These are phyloP conservation scores for Isurus oxyrinchus DNA, from an alignment of 2,113 vertebrate genomes.

Conservation along the genomic window DNA sequence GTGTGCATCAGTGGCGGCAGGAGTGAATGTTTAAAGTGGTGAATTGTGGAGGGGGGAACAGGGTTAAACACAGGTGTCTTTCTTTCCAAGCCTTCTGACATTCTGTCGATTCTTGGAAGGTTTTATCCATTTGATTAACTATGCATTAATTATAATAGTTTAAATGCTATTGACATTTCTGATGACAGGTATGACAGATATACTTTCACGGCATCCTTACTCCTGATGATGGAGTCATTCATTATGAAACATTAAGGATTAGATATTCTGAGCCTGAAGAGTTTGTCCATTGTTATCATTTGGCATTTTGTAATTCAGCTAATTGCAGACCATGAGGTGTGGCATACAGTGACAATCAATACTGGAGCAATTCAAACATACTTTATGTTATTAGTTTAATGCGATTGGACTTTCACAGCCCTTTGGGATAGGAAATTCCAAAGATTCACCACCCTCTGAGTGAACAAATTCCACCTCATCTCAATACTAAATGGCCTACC, in stretches of 20 bases:
- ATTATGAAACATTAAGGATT: neutral
- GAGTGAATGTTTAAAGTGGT: neutral
- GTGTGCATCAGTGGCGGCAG: neutral
- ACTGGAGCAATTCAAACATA: neutral
- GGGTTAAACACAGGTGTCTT: neutral
- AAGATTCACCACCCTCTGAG: too few relatives aligned
- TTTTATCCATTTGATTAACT: slow-evolving; percentile 19
- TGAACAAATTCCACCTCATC: too few relatives aligned
- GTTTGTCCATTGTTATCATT: neutral
- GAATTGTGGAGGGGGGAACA: neutral
- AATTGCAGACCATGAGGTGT: neutral
- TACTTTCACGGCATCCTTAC: neutral
- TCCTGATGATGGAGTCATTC: neutral
- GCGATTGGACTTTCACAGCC: neutral
- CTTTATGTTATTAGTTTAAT: neutral
- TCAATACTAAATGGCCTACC: too few relatives aligned
- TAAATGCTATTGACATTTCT: neutral
- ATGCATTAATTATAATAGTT: slow-evolving; percentile 6
- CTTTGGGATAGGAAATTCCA: too few relatives aligned
- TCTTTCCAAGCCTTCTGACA: neutral
- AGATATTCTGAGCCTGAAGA: neutral
- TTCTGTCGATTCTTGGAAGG: neutral
- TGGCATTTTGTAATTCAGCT: neutral
- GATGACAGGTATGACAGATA: slow-evolving; percentile 10
- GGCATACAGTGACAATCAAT: neutral